These are phyloP conservation scores for Coremacera marginata DNA, from an alignment of 2,888 invertebrate genomes.

Conservation along the genomic window DNA sequence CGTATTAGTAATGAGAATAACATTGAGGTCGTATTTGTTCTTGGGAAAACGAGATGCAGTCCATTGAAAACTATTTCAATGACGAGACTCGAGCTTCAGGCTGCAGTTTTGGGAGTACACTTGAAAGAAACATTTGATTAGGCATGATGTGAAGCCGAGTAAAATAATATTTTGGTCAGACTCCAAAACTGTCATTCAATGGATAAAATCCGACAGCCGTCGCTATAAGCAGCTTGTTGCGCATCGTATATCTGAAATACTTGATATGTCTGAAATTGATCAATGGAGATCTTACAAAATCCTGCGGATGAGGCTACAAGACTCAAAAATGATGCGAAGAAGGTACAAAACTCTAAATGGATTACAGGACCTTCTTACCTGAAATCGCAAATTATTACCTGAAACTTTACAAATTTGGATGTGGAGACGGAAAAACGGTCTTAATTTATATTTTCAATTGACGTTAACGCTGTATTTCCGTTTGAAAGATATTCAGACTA, in stretches of 20 bases:
- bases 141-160: neutral
- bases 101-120: slow-evolving; percentile 23
- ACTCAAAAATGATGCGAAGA: too few relatives aligned
- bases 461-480: too few relatives aligned
- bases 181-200: slow-evolving; percentile 27
- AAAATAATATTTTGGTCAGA: slow-evolving; percentile 32
- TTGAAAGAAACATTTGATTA: neutral
- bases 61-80: slow-evolving; percentile 31
- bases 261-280: slow-evolving; percentile 1
- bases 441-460: too few relatives aligned
- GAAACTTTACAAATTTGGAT: too few relatives aligned
- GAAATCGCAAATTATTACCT: too few relatives aligned
- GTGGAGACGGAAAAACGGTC: too few relatives aligned
- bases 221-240: slow-evolving; percentile 28
- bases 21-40: too few relatives aligned
- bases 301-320: too few relatives aligned
- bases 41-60: slow-evolving; percentile 9
- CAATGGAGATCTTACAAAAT: neutral
- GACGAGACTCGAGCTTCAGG: slow-evolving; percentile 28
- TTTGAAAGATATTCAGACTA: too few relatives aligned
- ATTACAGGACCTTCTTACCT: too few relatives aligned
- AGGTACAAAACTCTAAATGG: too few relatives aligned
- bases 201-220: slow-evolving; percentile 11
- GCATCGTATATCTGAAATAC: slow-evolving; percentile 28
- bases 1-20: too few relatives aligned